A percentile compares a stretch with the other conserved stretches of the same genome.
phyloP scores from a whole-genome alignment of 2,888 invertebrate species.

The Anoplius nigerrimus region DNA sequence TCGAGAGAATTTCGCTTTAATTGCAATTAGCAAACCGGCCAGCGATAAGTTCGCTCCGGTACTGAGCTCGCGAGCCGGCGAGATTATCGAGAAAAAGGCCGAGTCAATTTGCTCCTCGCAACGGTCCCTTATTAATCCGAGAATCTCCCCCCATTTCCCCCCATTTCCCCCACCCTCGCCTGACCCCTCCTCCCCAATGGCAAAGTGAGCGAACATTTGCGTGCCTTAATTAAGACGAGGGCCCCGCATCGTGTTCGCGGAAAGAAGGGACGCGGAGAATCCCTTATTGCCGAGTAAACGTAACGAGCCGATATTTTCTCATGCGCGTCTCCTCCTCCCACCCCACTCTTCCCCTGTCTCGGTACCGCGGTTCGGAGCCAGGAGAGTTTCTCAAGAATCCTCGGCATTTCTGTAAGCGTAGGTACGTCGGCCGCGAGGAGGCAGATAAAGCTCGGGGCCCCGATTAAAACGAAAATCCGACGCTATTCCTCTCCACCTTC shows the following conservation, averaged over 20 bases:
- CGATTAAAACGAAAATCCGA: slow-evolving; percentile 59
- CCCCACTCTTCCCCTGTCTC: too few relatives aligned
- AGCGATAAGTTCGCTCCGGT: too few relatives aligned
- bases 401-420: slow-evolving; percentile 44
- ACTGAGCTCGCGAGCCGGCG: too few relatives aligned
- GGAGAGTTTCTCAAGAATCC: slow-evolving; percentile 22
- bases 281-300: slow-evolving; percentile 40
- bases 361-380: slow-evolving; percentile 7
- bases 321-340: slow-evolving; percentile 1
- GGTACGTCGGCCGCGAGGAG: slow-evolving; percentile 11
- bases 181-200: slow-evolving; percentile 22
- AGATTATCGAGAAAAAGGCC: neutral
- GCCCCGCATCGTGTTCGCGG: slow-evolving; percentile 18
- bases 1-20: too few relatives aligned
- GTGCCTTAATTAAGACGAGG: slow-evolving; percentile 48
- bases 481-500: slow-evolving; percentile 7
- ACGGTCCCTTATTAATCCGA: slow-evolving; percentile 14
- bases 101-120: neutral
- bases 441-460: slow-evolving; percentile 31
- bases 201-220: neutral
- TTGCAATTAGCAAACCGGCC: too few relatives aligned
- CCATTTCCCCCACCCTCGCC: slow-evolving; percentile 42
- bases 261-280: slow-evolving; percentile 22
- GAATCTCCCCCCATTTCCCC: slow-evolving; percentile 6
- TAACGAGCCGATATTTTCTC: slow-evolving; percentile 48